These are phyloP conservation scores for Stegostoma tigrinum DNA, from an alignment of 2,113 vertebrate genomes.

Conservation along the genomic window DNA sequence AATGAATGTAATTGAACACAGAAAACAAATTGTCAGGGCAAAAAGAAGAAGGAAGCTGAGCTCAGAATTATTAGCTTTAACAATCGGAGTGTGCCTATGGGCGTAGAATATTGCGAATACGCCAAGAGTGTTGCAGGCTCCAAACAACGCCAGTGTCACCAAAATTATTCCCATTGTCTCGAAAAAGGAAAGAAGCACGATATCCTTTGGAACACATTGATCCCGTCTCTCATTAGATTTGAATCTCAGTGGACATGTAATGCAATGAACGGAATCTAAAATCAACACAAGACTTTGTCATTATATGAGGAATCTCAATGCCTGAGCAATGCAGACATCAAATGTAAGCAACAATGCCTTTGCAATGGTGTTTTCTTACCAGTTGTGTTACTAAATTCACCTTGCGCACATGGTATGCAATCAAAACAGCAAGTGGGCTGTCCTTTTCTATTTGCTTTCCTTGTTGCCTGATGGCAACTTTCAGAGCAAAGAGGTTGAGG, in stretches of 20 bases:
- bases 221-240: not conserved
- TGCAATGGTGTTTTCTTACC: not conserved
- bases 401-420: not conserved
- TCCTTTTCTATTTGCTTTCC: not conserved
- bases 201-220: not conserved
- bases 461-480: not conserved
- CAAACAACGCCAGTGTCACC: not conserved
- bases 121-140: not conserved
- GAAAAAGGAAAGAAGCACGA: not conserved
- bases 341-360: not conserved
- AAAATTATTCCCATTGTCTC: not conserved
- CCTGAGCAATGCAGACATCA: no score
- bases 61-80: not conserved
- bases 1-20: not conserved
- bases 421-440: not conserved
- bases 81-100: not conserved
- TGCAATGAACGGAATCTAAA: not conserved
- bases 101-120: not conserved
- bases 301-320: not conserved
- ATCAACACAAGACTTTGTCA: not conserved
- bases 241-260: not conserved
- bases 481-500: not conserved
- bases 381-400: slow-evolving; percentile 5
- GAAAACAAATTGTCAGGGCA: not conserved
- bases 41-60: not conserved